A percentile compares a stretch with the other conserved stretches of the same genome.
These are phyloP conservation scores for Podocnemis expansa DNA, from an alignment of 2,113 vertebrate species.

Conservation along the genomic window DNA sequence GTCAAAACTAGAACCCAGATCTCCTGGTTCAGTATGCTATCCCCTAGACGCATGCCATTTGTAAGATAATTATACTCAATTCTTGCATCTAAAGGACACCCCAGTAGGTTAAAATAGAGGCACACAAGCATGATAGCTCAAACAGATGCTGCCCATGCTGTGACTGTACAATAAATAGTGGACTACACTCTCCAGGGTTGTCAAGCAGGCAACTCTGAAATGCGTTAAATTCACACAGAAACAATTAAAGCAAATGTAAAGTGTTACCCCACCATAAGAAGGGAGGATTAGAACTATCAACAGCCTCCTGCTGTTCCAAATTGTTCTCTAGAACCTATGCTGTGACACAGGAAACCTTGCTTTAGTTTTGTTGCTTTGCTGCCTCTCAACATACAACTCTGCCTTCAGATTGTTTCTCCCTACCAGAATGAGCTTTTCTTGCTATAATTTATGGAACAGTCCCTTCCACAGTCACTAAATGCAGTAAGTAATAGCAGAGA, in stretches of 20 bases:
- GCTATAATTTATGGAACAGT: neutral
- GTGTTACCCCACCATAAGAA: neutral
- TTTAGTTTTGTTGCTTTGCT: neutral
- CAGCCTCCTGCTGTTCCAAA: neutral
- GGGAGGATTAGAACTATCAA: neutral
- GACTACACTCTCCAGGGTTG: neutral
- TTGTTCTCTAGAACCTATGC: neutral
- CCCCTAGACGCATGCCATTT: neutral
- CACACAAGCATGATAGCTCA: neutral
- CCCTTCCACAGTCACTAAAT: accelerated
- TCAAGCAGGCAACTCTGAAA: neutral
- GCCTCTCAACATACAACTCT: neutral
- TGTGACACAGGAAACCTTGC: neutral
- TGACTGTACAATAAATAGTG: neutral
- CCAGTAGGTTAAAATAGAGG: neutral
- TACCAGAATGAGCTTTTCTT: neutral
- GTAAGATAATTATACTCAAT: neutral
- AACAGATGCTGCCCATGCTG: neutral
- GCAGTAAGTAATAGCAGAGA: neutral
- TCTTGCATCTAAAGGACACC: neutral
- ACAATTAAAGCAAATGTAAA: neutral
- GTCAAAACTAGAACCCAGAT: neutral
- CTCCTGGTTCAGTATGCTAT: neutral
- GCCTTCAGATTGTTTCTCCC: accelerated
- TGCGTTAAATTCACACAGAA: neutral